phyloP scores from a whole-genome alignment of 2,113 vertebrate genomes.

The Oenanthe melanoleuca region DNA sequence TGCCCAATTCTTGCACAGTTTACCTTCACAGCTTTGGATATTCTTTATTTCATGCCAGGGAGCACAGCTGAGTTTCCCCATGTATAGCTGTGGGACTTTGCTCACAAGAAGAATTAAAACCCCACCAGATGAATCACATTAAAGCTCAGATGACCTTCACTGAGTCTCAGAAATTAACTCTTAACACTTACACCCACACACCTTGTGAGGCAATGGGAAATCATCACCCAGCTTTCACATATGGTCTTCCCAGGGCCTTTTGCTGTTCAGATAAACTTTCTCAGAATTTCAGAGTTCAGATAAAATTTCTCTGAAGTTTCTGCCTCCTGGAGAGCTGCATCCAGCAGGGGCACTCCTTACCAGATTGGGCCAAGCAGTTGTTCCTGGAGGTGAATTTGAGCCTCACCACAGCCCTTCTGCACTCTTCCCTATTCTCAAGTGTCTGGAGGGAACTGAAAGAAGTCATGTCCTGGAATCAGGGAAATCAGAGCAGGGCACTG shows the following conservation, averaged over 20 bases:
- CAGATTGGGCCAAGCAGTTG: neutral
- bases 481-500: neutral
- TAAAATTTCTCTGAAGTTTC: neutral
- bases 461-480: neutral
- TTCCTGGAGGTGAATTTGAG: neutral
- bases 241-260: neutral
- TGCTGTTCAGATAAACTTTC: neutral
- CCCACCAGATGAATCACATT: neutral
- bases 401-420: neutral
- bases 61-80: neutral
- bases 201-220: neutral
- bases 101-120: neutral
- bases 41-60: neutral
- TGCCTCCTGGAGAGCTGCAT: neutral
- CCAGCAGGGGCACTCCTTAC: neutral
- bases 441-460: slow-evolving; percentile 39
- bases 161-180: neutral
- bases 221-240: neutral
- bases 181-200: neutral
- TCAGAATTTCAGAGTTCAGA: neutral
- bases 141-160: neutral
- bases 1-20: neutral
- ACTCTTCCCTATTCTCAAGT: neutral
- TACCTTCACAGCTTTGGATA: neutral
- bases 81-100: neutral